Conservation (phyloP, 2,113 vertebrate species). For the Galbula dea region DNA sequence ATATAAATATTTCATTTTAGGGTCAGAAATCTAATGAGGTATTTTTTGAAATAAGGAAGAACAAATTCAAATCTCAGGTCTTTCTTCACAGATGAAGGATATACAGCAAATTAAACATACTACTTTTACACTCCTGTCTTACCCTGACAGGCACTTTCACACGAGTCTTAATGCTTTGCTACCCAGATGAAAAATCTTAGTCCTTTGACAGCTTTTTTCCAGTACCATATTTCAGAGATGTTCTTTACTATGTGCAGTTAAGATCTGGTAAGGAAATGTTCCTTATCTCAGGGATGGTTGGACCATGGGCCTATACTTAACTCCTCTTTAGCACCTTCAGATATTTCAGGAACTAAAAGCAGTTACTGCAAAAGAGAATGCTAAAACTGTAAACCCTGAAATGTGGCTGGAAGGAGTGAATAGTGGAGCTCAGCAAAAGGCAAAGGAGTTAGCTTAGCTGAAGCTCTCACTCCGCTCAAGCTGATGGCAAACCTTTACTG, state of each 20-base stretch:
- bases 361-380: background rate
- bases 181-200: background rate
- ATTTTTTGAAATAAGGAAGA: background rate
- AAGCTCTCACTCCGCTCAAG: too few species aligned
- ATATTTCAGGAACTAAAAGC: background rate
- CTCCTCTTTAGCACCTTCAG: background rate
- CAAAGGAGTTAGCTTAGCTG: background rate
- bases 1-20: background rate
- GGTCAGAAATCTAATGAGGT: background rate
- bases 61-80: too few species aligned
- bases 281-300: background rate
- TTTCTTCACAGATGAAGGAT: background rate
- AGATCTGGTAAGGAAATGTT: background rate
- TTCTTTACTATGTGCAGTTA: background rate
- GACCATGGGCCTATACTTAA: background rate
- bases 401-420: background rate
- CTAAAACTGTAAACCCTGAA: background rate
- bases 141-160: background rate
- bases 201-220: background rate
- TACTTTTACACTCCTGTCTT: background rate
- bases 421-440: background rate
- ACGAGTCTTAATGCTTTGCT: too few species aligned
- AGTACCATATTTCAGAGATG: rapidly evolving
- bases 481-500: background rate
- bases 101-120: background rate